phyloP scores from a whole-genome alignment of 2,113 vertebrate species.

The Dasyornis broadbenti region DNA sequence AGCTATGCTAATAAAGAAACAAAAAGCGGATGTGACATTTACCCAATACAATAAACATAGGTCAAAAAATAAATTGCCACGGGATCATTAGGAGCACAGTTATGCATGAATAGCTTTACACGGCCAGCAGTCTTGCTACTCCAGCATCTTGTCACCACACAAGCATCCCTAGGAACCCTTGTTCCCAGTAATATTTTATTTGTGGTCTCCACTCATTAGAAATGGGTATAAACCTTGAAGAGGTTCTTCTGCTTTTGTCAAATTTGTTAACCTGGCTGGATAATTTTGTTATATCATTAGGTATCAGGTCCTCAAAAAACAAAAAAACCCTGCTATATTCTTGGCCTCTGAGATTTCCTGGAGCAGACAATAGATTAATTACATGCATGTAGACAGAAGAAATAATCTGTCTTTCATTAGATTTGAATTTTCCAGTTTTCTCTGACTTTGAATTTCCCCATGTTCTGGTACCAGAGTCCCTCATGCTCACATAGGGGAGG shows the following conservation, averaged over 20 bases:
- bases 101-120: not conserved
- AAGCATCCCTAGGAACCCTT: not conserved
- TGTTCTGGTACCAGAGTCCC: not conserved
- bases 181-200: not conserved
- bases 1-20: slow-evolving; percentile 9
- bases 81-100: not conserved
- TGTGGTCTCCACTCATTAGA: not conserved
- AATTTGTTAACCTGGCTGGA: not conserved
- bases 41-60: slow-evolving; percentile 15
- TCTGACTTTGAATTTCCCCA: not conserved
- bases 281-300: not conserved
- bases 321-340: not conserved
- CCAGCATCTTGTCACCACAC: not conserved
- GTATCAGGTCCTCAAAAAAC: not conserved
- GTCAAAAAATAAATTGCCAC: slow-evolving; percentile 6
- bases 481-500: not conserved
- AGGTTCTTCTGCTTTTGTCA: not conserved
- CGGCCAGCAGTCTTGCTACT: not conserved
- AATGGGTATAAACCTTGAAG: not conserved
- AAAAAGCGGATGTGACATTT: slow-evolving; percentile 7
- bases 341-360: not conserved
- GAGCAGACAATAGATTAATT: not conserved
- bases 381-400: not conserved
- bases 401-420: not conserved
- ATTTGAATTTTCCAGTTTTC: not conserved